phyloP scores from a whole-genome alignment of 1,140 invertebrate species.

The Orussus abietinus region DNA sequence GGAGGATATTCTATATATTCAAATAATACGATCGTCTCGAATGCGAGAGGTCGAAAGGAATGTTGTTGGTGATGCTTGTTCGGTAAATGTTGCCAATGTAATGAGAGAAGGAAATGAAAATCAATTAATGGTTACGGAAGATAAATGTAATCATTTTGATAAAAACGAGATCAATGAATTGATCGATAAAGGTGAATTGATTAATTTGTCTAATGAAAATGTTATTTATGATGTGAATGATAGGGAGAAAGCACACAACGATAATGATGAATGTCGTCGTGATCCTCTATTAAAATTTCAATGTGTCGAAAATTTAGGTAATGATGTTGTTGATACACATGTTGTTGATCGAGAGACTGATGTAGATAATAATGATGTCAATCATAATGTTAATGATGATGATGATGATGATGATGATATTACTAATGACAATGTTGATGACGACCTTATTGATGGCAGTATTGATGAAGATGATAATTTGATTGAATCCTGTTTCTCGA shows the following conservation, averaged over 20 bases:
- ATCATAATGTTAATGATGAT: neutral
- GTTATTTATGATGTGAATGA: too few species aligned
- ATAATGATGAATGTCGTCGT: too few species aligned
- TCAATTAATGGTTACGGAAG: neutral
- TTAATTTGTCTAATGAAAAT: too few species aligned
- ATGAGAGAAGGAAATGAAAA: neutral
- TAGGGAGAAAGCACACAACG: too few species aligned
- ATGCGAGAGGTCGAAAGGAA: neutral
- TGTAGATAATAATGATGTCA: neutral
- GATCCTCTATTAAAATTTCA: too few species aligned
- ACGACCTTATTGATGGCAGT: neutral
- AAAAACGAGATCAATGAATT: too few species aligned
- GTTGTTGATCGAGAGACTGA: slow-evolving; percentile 1
- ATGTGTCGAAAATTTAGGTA: too few species aligned
- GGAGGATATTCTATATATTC: neutral
- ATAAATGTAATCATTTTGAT: neutral
- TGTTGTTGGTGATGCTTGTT: neutral
- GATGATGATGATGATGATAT: slow-evolving; percentile 1
- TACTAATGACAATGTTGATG: neutral
- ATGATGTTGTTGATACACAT: too few species aligned
- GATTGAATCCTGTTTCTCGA: neutral
- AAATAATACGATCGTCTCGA: neutral
- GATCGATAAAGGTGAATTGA: too few species aligned
- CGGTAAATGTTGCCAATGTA: neutral
- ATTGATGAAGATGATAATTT: neutral